phyloP scores from a whole-genome alignment of 2,888 invertebrate species.

The Tetragonisca angustula region DNA sequence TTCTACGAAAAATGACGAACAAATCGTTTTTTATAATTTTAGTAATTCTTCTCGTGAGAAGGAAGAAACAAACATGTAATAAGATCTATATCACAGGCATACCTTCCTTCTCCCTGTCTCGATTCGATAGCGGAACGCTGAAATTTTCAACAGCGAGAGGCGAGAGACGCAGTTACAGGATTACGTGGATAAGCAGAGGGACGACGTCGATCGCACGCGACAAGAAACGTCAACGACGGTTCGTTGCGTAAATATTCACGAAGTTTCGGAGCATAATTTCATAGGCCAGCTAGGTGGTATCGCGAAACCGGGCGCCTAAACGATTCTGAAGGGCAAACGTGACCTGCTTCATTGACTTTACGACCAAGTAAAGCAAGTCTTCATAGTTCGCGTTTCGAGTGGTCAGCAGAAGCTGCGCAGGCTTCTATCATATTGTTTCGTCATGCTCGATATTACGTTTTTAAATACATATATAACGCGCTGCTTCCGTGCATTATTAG shows the following conservation, averaged over 20 bases:
- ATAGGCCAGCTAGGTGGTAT: slow-evolving; percentile 67
- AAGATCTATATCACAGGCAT: not conserved
- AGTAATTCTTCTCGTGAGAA: not conserved
- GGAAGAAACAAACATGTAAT: not conserved
- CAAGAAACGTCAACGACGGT: slow-evolving; percentile 25
- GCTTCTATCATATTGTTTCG: slow-evolving; percentile 52
- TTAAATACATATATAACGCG: slow-evolving; percentile 55
- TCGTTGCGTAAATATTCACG: slow-evolving; percentile 66
- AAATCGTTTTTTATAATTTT: not conserved
- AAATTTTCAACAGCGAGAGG: not conserved
- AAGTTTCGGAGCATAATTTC: slow-evolving; percentile 52
- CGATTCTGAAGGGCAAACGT: slow-evolving; percentile 78
- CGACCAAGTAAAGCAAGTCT: slow-evolving; percentile 80
- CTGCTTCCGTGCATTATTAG: slow-evolving; percentile 30
- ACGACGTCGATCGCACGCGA: slow-evolving; percentile 13
- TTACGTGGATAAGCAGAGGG: slow-evolving; percentile 20
- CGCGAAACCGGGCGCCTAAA: slow-evolving; percentile 67
- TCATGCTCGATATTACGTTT: slow-evolving; percentile 28
- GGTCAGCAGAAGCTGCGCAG: slow-evolving; percentile 51
- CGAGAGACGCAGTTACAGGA: not conserved
- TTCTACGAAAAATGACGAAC: not conserved
- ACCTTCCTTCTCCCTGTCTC: not conserved
- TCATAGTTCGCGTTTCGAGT: slow-evolving; percentile 76
- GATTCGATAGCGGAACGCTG: not conserved
- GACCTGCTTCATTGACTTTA: slow-evolving; percentile 82